Evolutionary conservation across 1,140 invertebrate genomes (phyloP).

Genomic region (Sitobion miscanthi): DNA sequence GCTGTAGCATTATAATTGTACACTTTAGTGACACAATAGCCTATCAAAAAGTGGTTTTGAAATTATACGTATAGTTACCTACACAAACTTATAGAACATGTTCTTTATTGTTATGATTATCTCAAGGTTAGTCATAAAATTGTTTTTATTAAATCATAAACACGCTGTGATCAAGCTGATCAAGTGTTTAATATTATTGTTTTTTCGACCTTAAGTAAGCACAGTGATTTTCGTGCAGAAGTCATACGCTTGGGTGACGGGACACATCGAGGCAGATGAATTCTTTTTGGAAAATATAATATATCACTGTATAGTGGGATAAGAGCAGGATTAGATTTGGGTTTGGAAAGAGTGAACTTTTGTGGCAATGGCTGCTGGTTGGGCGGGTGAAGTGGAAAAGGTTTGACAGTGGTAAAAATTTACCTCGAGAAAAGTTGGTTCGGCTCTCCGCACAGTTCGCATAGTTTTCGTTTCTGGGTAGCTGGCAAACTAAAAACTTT

Average conservation of each 20-base stretch:
- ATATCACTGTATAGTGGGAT: neutral
- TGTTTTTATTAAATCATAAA: neutral
- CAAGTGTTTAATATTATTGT: neutral
- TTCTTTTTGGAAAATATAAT: neutral
- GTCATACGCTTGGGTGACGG: neutral
- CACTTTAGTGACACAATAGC: neutral
- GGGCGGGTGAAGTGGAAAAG: neutral
- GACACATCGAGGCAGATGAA: neutral
- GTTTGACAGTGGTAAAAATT: neutral
- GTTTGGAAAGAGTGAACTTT: neutral
- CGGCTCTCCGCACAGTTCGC: no score
- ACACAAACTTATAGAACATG: neutral
- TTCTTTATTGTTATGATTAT: neutral
- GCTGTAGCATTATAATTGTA: neutral
- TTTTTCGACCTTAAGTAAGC: neutral
- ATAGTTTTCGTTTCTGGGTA: neutral
- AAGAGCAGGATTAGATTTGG: neutral
- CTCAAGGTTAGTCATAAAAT: neutral
- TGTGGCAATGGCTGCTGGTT: neutral
- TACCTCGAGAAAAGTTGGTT: conserved; percentile 14
- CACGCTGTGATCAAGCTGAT: neutral
- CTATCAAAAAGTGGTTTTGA: neutral
- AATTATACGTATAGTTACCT: neutral
- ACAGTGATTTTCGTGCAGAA: neutral
- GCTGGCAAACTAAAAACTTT: neutral